Base-by-base conservation (phyloP, 2,888 invertebrate species). In the Siphonodentalium dalli region DNA sequence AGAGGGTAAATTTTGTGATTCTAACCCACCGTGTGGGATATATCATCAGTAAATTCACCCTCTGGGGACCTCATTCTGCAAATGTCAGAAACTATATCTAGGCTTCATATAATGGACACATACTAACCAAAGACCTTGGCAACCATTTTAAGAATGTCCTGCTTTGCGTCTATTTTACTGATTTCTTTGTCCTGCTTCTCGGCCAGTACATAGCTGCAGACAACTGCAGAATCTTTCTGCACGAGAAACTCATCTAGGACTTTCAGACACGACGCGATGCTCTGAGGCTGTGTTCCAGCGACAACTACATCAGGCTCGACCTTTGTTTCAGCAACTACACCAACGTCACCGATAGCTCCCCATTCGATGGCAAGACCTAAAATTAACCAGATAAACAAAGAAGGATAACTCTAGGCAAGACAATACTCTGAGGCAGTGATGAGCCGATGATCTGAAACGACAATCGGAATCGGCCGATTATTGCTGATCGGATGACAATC, bases 321-420 rank as follows among this genome's bases (percentile, higher is more conserved):
- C 87, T 95, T 90, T 42, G 88, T 90, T 73, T 95, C 93, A 74
- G 91, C 83, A 55, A 97, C 87, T 48, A 98, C 86, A 47, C 98
- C 98, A 34, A 96, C 96, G 80, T 98, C 98, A 50, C 95, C 97
- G 74, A 98, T 91, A 57, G 97, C 97, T 65, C 98, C 98, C 98
- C 98, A 99, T 83, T 99, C 98, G 71, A 99, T 93, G 35, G 97
- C 94, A 44, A 90, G 80, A 0, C 77, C 82, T 82, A 52, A 1
- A 50, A 52, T 2, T 18, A 15, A 21, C n/a, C n/a, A n/a, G n/a
- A n/a, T n/a, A n/a, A n/a, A n/a, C n/a, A n/a, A n/a, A n/a, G n/a
- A n/a, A n/a, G n/a, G n/a, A n/a, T n/a, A n/a, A n/a, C n/a, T n/a
- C n/a, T n/a, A n/a, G n/a, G n/a, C n/a, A n/a, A n/a, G n/a, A n/a